Evolutionary conservation across 2,113 vertebrate species (phyloP), one percentile per base, ranked within the genome.

Genomic region (Leptobrachium leishanense): DNA sequence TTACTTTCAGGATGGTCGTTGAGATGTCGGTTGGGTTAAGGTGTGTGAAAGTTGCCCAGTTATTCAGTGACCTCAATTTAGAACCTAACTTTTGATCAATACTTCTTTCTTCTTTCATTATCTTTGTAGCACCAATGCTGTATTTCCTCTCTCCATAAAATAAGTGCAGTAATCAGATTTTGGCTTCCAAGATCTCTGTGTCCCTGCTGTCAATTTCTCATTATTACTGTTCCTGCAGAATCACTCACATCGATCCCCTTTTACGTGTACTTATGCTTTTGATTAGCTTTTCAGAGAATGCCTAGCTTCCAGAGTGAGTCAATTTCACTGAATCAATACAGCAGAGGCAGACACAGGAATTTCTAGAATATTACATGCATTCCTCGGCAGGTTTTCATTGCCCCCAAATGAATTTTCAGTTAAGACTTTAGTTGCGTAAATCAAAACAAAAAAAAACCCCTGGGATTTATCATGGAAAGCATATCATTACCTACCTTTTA

Each of bases 401-500:
- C 31, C 44, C 15, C 7, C n/a, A 54, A 54, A 54, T 54, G 11
- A 54, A 8, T 11, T 54, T 54, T 54, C 6, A 2, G 6, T 54
- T 59, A 12, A 12, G 55, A 59, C 9, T 59, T 59, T 8, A 50
- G 4, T 50, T 50, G 46, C 8, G 46, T 8, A 50, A 5, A 50
- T 50, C 4, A 50, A 50, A 50, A 50, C 46, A 4, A 4, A 50
- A 50, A 46, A 31, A 31, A 31, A 31, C 20, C 1, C 20, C 20
- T 31, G 46, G 46, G 8, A 50, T 50, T 8, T 50, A 50, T 50
- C 46, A 50, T 8, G 8, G 46, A 5, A 8, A 50, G 90, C 89
- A 91, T 89, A 90, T 91, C 89, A 89, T 84, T 89, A 85, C 80
- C 89, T 88, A 88, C 88, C 89, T 84, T 84, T 31, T 50, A 5